Evolutionary conservation across 2,888 invertebrate species (phyloP).

Genomic region (Rutpela maculata): DNA sequence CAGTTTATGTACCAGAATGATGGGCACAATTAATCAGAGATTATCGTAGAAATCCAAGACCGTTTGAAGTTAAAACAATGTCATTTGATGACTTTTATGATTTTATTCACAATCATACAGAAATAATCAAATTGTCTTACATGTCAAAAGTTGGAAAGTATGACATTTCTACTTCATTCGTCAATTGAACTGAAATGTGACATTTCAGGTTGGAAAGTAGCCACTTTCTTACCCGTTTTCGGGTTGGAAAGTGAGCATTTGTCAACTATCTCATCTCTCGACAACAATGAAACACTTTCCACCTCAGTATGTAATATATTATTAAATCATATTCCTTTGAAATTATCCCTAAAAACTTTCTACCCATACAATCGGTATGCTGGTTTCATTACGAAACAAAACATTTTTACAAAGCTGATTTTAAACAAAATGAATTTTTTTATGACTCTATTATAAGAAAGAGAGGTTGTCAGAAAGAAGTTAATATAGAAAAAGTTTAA

Average conservation of each 20-base stretch:
- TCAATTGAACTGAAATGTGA: too few species aligned
- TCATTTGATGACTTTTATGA: neutral
- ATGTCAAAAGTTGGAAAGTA: too few species aligned
- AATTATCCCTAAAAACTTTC: neutral
- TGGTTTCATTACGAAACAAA: slow-evolving; percentile 8
- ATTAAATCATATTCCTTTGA: slow-evolving; percentile 1
- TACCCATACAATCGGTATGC: slow-evolving; percentile 14
- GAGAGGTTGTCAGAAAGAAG: slow-evolving; percentile 11
- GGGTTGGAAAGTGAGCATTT: too few species aligned
- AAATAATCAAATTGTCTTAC: too few species aligned
- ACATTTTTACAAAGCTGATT: slow-evolving; percentile 15
- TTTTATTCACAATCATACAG: too few species aligned
- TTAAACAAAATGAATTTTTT: slow-evolving; percentile 1
- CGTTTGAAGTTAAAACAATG: slow-evolving; percentile 16
- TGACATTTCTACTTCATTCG: too few species aligned
- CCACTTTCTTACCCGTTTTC: too few species aligned
- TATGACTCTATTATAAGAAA: slow-evolving; percentile 17
- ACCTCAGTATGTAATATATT: too few species aligned
- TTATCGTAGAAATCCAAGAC: slow-evolving; percentile 5
- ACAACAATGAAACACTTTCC: too few species aligned
- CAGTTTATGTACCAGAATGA: neutral
- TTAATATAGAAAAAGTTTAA: too few species aligned
- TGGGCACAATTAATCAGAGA: neutral
- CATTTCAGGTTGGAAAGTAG: too few species aligned
- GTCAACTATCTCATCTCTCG: too few species aligned